Base-by-base conservation (phyloP, 2,888 invertebrate species). In the Apocheima hispidaria region DNA sequence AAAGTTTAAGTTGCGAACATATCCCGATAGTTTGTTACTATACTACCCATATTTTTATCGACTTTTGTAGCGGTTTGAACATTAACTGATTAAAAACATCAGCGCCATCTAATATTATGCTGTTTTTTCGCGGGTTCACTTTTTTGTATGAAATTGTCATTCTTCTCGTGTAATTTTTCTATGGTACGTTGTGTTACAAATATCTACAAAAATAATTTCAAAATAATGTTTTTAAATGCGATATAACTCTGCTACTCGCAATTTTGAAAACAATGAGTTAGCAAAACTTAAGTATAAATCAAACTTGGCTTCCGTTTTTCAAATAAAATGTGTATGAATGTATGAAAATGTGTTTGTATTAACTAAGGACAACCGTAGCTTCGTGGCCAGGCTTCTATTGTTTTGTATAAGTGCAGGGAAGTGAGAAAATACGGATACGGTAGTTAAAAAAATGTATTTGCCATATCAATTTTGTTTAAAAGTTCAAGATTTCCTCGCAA, bases 281-380 rank as follows among this genome's bases (percentile, higher is more conserved):
- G 35, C 48, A 26, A 57, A 52, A 53, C 49, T 63, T 59, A 62
- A 60, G 65, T 66, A 79, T 84, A 83, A 84, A 83, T 84, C 83
- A 82, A 68, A 71, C 52, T 44, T 35, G 16, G 69, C 73, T 81
- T 83, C 83, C 83, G 82, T 71, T 79, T 73, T 70, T 78, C 76
- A 71, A 82, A 84, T 81, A 81, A 85, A 82, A 83, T 81, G 76
- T 79, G 74, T 74, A 72, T 50, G 38, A 51, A 44, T 59, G 52
- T 54, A 60, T 51, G 55, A 55, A 46, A 55, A 60, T 60, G 44
- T 69, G 55, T 60, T 62, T 64, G 62, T 21, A 41, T 64, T 53
- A 63, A 40, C 36, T 51, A 46, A 59, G 51, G 21, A 30, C 52
- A 4, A 14, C 21, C 16, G 46, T 53, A 46, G 44, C 28, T 51